Evolutionary conservation across 2,113 vertebrate genomes (phyloP).

Genomic region (Peromyscus maniculatus): DNA sequence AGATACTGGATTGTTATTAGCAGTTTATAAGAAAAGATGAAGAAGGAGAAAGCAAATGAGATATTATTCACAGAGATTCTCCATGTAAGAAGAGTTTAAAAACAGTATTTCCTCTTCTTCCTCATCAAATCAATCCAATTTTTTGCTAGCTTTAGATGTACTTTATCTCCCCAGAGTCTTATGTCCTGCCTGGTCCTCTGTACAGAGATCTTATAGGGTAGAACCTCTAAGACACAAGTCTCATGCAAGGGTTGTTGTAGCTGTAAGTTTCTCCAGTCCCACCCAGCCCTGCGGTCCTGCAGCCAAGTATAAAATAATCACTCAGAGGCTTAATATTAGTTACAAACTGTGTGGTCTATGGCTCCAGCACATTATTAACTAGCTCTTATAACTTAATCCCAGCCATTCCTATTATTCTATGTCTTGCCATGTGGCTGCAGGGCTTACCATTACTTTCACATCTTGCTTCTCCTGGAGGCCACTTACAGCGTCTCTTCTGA

Average conservation of each 20-base stretch:
- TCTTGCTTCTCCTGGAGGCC: no score
- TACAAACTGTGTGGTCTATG: no score
- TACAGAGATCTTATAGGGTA: not conserved
- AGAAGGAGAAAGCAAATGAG: not conserved
- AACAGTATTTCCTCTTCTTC: not conserved
- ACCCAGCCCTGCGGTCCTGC: no score
- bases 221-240: not conserved
- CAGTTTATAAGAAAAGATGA: not conserved
- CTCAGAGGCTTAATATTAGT: no score
- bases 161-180: not conserved
- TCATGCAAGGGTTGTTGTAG: not conserved
- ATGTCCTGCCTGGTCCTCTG: not conserved
- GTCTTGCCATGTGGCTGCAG: no score
- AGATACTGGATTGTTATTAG: not conserved
- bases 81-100: not conserved
- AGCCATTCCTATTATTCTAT: no score
- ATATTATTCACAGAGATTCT: not conserved
- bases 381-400: no score
- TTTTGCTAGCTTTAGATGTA: not conserved
- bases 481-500: no score
- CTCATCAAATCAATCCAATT: not conserved
- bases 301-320: no score
- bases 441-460: no score
- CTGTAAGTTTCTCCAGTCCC: no score
- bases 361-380: no score